A percentile compares a stretch with the other conserved stretches of the same genome.
Conservation (phyloP, 2,888 invertebrate species). For the Idaea straminata region DNA sequence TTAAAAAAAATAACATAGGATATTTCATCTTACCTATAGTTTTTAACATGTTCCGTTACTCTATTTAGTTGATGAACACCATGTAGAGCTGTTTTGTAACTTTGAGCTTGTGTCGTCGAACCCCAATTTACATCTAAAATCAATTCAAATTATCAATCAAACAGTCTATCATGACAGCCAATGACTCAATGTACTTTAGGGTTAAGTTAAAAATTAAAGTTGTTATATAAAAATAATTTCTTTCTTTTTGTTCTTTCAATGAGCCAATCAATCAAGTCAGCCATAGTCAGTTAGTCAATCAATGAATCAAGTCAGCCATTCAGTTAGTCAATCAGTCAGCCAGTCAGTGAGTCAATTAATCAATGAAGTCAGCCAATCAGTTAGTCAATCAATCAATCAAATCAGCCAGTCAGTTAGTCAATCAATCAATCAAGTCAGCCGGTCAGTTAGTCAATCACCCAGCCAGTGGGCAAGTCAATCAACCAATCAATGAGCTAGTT, state of each 20-base stretch:
- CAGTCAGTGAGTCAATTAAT: too few relatives aligned
- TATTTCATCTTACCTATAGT: constrained; percentile 82
- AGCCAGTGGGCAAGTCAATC: neutral
- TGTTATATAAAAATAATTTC: too few relatives aligned
- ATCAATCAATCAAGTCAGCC: neutral
- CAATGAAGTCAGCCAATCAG: too few relatives aligned
- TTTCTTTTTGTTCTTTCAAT: too few relatives aligned
- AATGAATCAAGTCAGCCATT: too few relatives aligned
- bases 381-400: too few relatives aligned
- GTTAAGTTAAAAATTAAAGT: too few relatives aligned
- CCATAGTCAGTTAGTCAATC: too few relatives aligned
- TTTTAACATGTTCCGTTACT: constrained; percentile 98
- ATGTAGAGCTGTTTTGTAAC: constrained; percentile 94
- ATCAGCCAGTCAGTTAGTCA: neutral
- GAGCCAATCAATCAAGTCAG: too few relatives aligned
- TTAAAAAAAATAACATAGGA: neutral
- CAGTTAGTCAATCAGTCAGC: too few relatives aligned
- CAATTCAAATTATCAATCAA: constrained; percentile 1
- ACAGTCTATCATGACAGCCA: neutral
- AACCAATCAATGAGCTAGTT: neutral
- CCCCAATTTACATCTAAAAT: constrained; percentile 97
- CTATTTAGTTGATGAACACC: constrained; percentile 93
- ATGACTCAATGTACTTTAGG: too few relatives aligned
- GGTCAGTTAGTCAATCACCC: neutral
- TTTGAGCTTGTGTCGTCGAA: constrained; percentile 97